A percentile compares a stretch with the other conserved stretches of the same genome.
phyloP scores from a whole-genome alignment of 2,888 invertebrate species.

The Yponomeuta malinellus region DNA sequence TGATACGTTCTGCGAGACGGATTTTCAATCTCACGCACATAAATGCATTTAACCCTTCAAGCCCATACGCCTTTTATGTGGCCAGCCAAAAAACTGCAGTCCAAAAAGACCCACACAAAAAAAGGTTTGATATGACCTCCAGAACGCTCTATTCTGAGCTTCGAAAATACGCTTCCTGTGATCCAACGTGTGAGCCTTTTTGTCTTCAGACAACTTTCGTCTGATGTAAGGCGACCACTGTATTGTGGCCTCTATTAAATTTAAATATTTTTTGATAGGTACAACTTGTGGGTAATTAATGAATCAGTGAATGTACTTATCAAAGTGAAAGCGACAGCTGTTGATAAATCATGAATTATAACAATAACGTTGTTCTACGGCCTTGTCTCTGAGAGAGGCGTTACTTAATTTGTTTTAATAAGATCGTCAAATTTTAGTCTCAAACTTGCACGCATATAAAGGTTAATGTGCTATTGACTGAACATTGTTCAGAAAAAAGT shows the following conservation, averaged over 20 bases:
- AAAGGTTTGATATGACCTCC: slow-evolving; percentile 24
- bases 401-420: too few species aligned
- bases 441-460: too few species aligned
- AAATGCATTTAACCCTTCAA: slow-evolving; percentile 5
- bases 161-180: slow-evolving; percentile 50
- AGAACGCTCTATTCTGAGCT: slow-evolving; percentile 45
- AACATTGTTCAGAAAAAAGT: neutral
- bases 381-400: too few species aligned
- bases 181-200: slow-evolving; percentile 33
- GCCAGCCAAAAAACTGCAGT: neutral
- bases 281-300: too few species aligned
- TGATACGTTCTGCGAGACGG: neutral
- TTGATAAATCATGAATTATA: too few species aligned
- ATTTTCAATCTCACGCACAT: slow-evolving; percentile 2
- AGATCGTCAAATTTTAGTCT: too few species aligned
- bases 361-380: too few species aligned
- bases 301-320: too few species aligned
- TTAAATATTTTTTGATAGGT: neutral
- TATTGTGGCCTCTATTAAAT: neutral
- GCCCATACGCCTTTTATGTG: neutral
- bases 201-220: neutral
- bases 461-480: too few species aligned
- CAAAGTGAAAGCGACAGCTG: too few species aligned
- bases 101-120: slow-evolving; percentile 25
- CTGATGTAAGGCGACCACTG: neutral